These are phyloP conservation scores for Paedocypris micromegethes DNA, from an alignment of 2,797 vertebrate species.

Conservation along the genomic window DNA sequence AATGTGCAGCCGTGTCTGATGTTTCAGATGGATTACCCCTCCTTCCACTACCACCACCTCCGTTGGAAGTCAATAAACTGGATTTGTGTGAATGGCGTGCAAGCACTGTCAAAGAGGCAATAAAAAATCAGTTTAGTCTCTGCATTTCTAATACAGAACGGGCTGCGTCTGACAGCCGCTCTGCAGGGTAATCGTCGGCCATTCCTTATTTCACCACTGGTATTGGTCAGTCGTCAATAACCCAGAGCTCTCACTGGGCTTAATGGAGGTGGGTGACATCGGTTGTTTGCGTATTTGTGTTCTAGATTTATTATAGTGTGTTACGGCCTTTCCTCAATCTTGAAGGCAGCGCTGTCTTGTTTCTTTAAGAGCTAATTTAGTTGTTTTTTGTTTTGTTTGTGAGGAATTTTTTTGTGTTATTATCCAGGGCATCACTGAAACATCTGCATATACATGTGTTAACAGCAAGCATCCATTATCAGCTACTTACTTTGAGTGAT, in stretches of 20 bases:
- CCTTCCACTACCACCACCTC: conserved; percentile 21
- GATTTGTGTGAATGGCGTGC: conserved; percentile 29
- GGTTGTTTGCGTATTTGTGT: not conserved
- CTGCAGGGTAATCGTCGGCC: conserved; percentile 13
- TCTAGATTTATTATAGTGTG: not conserved
- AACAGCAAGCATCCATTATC: no score
- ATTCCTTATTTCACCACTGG: conserved; percentile 23
- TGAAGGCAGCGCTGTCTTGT: no score
- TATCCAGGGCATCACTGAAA: no score
- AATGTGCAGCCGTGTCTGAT: conserved; percentile 16
- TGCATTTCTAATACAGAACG: conserved; percentile 29
- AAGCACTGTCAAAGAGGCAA: conserved; percentile 21
- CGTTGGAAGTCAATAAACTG: conserved; percentile 27
- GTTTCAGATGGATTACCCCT: conserved; percentile 5
- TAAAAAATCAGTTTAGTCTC: conserved; percentile 36
- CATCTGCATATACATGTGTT: no score
- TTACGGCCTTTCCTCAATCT: not conserved
- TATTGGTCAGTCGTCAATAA: conserved; percentile 26
- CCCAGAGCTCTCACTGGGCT: conserved; percentile 2
- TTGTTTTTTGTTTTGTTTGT: no score
- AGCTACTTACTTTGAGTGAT: no score
- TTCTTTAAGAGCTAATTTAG: no score
- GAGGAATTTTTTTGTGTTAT: no score
- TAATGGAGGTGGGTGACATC: conserved; percentile 10
- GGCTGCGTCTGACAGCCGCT: conserved; percentile 23